These are phyloP conservation scores for Corythoichthys intestinalis DNA, from an alignment of 2,113 vertebrate species.

Conservation along the genomic window DNA sequence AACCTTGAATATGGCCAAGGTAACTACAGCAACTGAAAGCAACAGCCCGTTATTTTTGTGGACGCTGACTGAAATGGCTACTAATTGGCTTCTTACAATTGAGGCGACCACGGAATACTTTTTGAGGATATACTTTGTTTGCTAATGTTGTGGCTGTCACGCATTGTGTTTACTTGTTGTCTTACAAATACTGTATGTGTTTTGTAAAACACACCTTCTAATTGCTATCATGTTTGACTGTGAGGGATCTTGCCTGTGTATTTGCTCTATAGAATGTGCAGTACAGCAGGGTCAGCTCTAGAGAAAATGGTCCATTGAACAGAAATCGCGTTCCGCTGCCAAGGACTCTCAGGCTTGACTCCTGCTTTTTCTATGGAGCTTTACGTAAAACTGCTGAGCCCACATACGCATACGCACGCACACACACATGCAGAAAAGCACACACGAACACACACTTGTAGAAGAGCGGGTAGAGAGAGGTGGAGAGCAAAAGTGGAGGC, in stretches of 20 bases:
- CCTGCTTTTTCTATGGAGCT: conserved; percentile 60
- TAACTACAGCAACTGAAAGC: background rate
- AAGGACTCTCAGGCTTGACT: conserved; percentile 61
- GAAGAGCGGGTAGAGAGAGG: conserved; percentile 59
- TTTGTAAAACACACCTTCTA: background rate
- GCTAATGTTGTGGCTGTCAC: background rate
- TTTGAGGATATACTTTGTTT: background rate
- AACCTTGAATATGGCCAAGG: background rate
- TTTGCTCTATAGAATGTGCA: conserved; percentile 39
- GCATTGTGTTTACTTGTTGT: background rate
- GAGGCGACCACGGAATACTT: background rate
- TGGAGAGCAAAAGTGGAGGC: conserved; percentile 61
- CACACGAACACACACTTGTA: conserved; percentile 40
- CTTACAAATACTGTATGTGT: background rate
- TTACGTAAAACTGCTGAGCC: conserved; percentile 60
- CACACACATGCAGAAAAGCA: conserved; percentile 1
- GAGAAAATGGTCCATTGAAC: conserved; percentile 61
- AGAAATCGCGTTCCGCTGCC: conserved; percentile 53
- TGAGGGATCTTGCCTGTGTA: conserved; percentile 14
- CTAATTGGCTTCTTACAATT: background rate
- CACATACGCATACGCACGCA: conserved; percentile 39
- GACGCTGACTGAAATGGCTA: background rate
- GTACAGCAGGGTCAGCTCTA: conserved; percentile 57
- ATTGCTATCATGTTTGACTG: background rate
- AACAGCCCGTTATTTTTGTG: background rate